A percentile compares a stretch with the other conserved stretches of the same genome.
These are phyloP conservation scores for Theonella swinhoei DNA, from an alignment of 37 sponge, comb jelly and placozoan species.

Conservation along the genomic window DNA sequence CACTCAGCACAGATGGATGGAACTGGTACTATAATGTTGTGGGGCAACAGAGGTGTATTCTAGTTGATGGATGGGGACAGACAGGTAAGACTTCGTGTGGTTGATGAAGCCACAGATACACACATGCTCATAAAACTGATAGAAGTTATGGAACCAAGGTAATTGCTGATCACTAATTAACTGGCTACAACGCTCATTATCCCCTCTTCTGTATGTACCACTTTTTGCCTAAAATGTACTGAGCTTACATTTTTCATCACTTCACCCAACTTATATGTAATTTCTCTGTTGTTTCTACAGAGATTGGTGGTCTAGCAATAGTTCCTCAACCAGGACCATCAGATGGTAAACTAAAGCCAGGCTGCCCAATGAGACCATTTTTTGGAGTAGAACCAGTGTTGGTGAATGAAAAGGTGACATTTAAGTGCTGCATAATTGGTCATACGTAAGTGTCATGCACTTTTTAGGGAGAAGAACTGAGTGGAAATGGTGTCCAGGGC, in stretches of 20 bases:
- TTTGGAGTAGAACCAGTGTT: conserved; percentile 87
- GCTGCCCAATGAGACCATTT: conserved; percentile 86
- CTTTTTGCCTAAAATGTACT: too few species aligned
- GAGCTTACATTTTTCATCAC: background rate
- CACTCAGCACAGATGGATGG: conserved; percentile 82
- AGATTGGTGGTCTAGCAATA: conserved; percentile 88
- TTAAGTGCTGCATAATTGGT: background rate
- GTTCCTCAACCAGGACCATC: conserved; percentile 72
- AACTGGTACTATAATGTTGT: conserved; percentile 77
- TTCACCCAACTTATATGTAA: background rate
- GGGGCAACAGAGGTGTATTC: conserved; percentile 76
- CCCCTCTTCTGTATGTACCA: too few species aligned
- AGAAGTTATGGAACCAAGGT: too few species aligned
- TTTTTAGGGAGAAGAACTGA: conserved; percentile 39
- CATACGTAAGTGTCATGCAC: background rate
- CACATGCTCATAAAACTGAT: too few species aligned
- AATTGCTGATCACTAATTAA: too few species aligned
- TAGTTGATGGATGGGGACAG: conserved; percentile 91
- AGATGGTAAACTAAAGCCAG: conserved; percentile 73
- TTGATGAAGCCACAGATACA: background rate
- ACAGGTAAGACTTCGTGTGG: conserved; percentile 45
- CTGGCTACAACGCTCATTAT: too few species aligned
- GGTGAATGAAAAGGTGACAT: conserved; percentile 57
- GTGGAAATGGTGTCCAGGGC: conserved; percentile 52
- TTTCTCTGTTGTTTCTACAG: conserved; percentile 10